Evolutionary conservation across 1,140 invertebrate genomes (phyloP).

Genomic region (silkworm (Bombyx mori)): ASM3026992v2 NC_085116.1:7075001-7075500

Average conservation of each 20-base stretch:
- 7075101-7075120: slow-evolving; percentile 67
- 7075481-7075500: slow-evolving; percentile 67
- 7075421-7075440: slow-evolving; percentile 62
- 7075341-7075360: too few species aligned
- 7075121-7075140: slow-evolving; percentile 50
- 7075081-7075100: slow-evolving; percentile 68
- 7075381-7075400: neutral
- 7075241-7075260: slow-evolving; percentile 14
- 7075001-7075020: slow-evolving; percentile 68
- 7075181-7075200: too few species aligned
- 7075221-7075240: too few species aligned
- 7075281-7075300: slow-evolving; percentile 43
- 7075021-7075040: slow-evolving; percentile 55
- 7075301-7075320: slow-evolving; percentile 33
- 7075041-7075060: slow-evolving; percentile 69
- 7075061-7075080: slow-evolving; percentile 66
- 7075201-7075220: too few species aligned
- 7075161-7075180: too few species aligned
- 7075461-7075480: slow-evolving; percentile 55
- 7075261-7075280: slow-evolving; percentile 54
- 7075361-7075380: too few species aligned
- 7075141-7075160: slow-evolving; percentile 14
- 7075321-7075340: slow-evolving; percentile 16
- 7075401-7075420: slow-evolving; percentile 16
- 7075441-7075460: slow-evolving; percentile 56